These are phyloP conservation scores for Scartelaos histophorus DNA, from an alignment of 2,113 vertebrate species.

Conservation along the genomic window DNA sequence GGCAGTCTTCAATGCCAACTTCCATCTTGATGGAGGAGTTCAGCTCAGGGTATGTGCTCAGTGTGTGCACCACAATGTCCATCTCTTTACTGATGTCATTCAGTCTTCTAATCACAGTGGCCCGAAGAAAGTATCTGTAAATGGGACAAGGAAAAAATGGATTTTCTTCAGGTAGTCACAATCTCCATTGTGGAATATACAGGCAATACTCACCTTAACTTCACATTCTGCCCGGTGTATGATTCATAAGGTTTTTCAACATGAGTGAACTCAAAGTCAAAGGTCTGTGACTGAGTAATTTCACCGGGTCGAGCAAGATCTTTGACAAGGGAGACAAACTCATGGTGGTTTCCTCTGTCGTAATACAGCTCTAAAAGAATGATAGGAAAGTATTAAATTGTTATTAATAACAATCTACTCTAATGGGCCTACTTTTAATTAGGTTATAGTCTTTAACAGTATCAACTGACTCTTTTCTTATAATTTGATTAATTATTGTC, in stretches of 20 bases:
- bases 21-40: constrained; percentile 99
- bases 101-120: constrained; percentile 91
- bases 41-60: constrained; percentile 93
- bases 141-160: background rate
- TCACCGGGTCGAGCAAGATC: constrained; percentile 95
- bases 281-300: constrained; percentile 92
- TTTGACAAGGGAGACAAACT: constrained; percentile 97
- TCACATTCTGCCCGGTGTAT: constrained; percentile 98
- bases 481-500: background rate
- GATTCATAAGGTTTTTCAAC: constrained; percentile 98
- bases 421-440: too few relatives aligned
- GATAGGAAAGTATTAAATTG: background rate
- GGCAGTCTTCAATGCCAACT: constrained; percentile 97
- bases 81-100: constrained; percentile 95
- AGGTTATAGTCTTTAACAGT: background rate
- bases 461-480: background rate
- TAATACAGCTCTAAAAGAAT: constrained; percentile 89
- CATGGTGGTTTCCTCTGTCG: constrained; percentile 96
- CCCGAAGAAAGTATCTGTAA: constrained; percentile 93
- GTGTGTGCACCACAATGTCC: constrained; percentile 95
- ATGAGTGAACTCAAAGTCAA: constrained; percentile 98
- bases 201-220: constrained; percentile 82
- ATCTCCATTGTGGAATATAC: constrained; percentile 11
- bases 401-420: background rate
- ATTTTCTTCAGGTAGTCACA: constrained; percentile 9